phyloP scores from a whole-genome alignment of 2,797 vertebrate species.

The Crocidura indochinensis region DNA sequence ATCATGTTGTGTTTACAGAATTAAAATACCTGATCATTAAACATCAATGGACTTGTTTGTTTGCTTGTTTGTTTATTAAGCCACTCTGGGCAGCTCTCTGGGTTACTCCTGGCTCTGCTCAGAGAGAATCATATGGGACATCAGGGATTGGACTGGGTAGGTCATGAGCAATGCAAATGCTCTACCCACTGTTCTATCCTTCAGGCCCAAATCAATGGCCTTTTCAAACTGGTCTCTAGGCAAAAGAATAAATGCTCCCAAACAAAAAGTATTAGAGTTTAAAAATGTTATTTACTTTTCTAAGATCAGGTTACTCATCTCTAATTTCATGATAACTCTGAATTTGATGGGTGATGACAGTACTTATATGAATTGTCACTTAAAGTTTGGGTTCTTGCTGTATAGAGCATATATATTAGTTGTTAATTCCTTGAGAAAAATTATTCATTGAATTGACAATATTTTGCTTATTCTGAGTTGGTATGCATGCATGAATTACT shows the following conservation, averaged over 20 bases:
- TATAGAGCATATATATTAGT: not conserved
- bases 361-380: not conserved
- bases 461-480: not conserved
- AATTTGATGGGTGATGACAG: too few relatives aligned
- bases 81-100: too few relatives aligned
- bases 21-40: not conserved
- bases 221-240: not conserved
- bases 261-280: not conserved
- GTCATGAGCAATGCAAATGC: too few relatives aligned
- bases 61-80: not conserved
- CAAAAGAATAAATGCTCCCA: not conserved
- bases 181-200: too few relatives aligned
- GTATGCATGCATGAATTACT: not conserved
- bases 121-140: too few relatives aligned
- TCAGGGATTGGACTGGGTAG: too few relatives aligned
- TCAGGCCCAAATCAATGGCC: not conserved
- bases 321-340: not conserved
- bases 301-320: not conserved
- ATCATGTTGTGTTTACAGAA: not conserved
- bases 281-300: not conserved
- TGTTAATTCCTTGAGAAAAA: not conserved
- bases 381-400: not conserved
- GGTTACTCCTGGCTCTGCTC: too few relatives aligned
- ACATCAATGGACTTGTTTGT: not conserved
- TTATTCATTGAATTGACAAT: not conserved